Percentiles rank a stretch among this genome's conserved stretches.
These are phyloP conservation scores for Chiloscyllium plagiosum DNA, from an alignment of 2,113 vertebrate genomes.

Conservation along the genomic window DNA sequence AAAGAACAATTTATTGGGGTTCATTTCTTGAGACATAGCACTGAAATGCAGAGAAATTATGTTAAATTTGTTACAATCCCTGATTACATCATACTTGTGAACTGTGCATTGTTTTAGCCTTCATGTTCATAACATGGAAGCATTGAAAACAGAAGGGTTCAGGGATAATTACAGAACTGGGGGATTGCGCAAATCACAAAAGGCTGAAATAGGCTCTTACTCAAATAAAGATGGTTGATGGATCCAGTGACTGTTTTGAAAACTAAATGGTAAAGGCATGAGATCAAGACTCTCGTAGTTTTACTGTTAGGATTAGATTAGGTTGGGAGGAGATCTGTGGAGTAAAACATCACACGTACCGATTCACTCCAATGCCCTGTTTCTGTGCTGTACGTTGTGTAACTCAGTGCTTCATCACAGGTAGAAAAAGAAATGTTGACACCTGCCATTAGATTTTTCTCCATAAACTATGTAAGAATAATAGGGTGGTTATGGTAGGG, in stretches of 20 bases:
- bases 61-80: not conserved
- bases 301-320: too few species aligned
- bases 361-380: too few species aligned
- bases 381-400: too few species aligned
- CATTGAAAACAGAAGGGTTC: not conserved
- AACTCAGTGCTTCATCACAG: not conserved
- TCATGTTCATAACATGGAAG: not conserved
- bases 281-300: too few species aligned
- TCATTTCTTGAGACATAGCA: not conserved
- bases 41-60: not conserved
- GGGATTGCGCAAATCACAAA: not conserved
- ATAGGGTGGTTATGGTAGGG: too few species aligned
- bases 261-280: not conserved
- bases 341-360: too few species aligned
- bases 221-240: not conserved
- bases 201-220: not conserved
- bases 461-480: too few species aligned
- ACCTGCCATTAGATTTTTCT: not conserved
- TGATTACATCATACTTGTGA: not conserved
- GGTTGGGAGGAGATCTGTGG: too few species aligned
- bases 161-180: not conserved
- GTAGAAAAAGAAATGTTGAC: not conserved
- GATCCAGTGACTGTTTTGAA: not conserved
- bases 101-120: not conserved
- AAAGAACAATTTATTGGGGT: too few species aligned